Conservation (phyloP, 2,113 vertebrate species). For the Ardeotis arabs region DNA sequence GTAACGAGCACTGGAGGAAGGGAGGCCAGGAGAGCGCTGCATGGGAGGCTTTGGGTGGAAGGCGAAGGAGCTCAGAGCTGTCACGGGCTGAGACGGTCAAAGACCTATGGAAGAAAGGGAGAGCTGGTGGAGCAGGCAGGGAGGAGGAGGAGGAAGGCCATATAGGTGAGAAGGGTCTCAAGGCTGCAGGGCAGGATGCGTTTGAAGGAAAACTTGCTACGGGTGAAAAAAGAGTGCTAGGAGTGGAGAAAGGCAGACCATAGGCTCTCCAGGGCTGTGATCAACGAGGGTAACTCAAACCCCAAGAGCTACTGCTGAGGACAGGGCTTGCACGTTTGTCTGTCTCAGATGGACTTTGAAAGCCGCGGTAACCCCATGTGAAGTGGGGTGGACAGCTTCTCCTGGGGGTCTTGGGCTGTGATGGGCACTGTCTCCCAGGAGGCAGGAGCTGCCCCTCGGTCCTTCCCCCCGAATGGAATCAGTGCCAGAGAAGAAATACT, state of each 20-base stretch:
- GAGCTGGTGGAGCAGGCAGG: neutral
- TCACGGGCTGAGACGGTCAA: neutral
- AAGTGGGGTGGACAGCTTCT: neutral
- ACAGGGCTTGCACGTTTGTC: neutral
- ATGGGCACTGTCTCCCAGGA: fast-evolving
- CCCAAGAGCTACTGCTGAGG: neutral
- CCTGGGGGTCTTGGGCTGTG: fast-evolving
- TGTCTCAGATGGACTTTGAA: neutral
- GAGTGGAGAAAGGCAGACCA: neutral
- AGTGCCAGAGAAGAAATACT: neutral
- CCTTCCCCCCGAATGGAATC: too few relatives aligned
- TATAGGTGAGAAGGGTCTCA: neutral
- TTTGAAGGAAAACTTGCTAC: neutral
- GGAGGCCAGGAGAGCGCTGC: neutral
- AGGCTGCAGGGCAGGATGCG: neutral
- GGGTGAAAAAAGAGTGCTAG: neutral
- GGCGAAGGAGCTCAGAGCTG: neutral
- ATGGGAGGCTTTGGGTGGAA: too few relatives aligned
- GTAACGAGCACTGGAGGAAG: too few relatives aligned
- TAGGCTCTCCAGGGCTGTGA: too few relatives aligned
- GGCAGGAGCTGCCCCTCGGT: neutral
- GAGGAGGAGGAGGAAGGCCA: neutral
- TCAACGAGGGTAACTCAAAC: too few relatives aligned
- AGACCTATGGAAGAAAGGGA: neutral
- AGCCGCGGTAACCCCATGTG: fast-evolving